Conservation (phyloP, 2,888 invertebrate species). For the Hoplodrina blanda region DNA sequence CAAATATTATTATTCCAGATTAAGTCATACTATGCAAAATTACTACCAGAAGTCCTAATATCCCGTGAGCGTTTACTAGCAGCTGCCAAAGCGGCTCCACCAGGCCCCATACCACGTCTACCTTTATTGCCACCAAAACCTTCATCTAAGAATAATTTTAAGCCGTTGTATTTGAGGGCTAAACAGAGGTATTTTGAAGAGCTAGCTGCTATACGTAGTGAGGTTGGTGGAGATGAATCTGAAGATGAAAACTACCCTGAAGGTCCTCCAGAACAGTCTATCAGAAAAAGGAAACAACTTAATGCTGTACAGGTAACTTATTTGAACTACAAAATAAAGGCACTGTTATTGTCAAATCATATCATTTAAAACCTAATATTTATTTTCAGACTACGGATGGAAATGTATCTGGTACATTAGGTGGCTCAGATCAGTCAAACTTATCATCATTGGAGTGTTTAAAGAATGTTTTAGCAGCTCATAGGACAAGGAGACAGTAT, state of each 20-base stretch:
- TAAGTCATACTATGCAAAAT: conserved; percentile 88
- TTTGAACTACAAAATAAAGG: not conserved
- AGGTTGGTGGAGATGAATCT: conserved; percentile 93
- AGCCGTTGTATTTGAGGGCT: conserved; percentile 89
- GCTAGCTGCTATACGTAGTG: conserved; percentile 92
- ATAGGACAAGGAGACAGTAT: conserved; percentile 93
- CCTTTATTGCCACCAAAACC: conserved; percentile 81
- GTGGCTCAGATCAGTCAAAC: conserved; percentile 78
- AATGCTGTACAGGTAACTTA: conserved; percentile 51
- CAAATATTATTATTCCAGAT: conserved; percentile 74
- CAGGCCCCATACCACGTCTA: conserved; percentile 89
- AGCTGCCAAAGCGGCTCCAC: conserved; percentile 92
- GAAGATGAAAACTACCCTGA: conserved; percentile 95
- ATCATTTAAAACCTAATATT: conserved; percentile 5
- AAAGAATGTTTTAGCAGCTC: conserved; percentile 92
- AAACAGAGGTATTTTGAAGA: conserved; percentile 92
- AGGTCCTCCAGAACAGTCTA: conserved; percentile 91
- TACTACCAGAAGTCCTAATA: conserved; percentile 94
- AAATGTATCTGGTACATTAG: conserved; percentile 83
- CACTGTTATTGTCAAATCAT: not conserved
- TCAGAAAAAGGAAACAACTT: conserved; percentile 90
- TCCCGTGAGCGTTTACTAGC: conserved; percentile 93
- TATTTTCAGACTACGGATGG: conserved; percentile 79
- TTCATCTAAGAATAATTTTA: conserved; percentile 82
- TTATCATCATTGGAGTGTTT: conserved; percentile 92